Evolutionary conservation across 1,140 invertebrate species (phyloP).

Genomic region (Drosophila jambulina): DNA sequence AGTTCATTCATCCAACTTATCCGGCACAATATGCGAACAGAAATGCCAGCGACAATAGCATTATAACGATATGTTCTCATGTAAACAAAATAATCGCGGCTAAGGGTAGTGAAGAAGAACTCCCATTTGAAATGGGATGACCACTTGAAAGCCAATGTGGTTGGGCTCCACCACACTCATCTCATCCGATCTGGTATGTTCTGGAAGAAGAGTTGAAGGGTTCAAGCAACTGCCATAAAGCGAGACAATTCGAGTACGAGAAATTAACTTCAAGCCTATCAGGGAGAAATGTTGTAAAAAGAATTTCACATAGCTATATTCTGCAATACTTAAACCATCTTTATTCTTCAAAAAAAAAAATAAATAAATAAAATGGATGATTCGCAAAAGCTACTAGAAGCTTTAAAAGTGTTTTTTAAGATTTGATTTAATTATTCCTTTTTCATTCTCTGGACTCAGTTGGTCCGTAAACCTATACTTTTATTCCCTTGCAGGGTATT

Average conservation of each 20-base stretch:
- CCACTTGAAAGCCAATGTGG: conserved; percentile 45
- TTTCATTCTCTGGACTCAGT: too few species aligned
- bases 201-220: conserved; percentile 12
- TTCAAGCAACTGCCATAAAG: conserved; percentile 38
- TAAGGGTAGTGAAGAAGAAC: conserved; percentile 10
- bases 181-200: not conserved
- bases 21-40: conserved; percentile 5
- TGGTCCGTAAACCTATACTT: too few species aligned
- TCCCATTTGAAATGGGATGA: conserved; percentile 42
- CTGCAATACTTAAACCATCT: not conserved
- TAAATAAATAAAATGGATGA: too few species aligned
- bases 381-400: too few species aligned
- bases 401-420: too few species aligned
- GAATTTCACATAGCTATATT: not conserved
- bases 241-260: conserved; percentile 5
- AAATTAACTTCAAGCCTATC: conserved; percentile 7
- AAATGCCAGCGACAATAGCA: conserved; percentile 9
- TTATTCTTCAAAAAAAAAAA: too few species aligned
- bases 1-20: conserved; percentile 35
- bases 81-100: conserved; percentile 70
- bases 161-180: not conserved
- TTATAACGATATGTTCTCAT: conserved; percentile 42
- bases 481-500: too few species aligned
- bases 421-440: too few species aligned
- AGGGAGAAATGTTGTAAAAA: not conserved